Evolutionary conservation across 2,888 invertebrate species (phyloP).

Genomic region (Drosophila kambysellisi): DNA sequence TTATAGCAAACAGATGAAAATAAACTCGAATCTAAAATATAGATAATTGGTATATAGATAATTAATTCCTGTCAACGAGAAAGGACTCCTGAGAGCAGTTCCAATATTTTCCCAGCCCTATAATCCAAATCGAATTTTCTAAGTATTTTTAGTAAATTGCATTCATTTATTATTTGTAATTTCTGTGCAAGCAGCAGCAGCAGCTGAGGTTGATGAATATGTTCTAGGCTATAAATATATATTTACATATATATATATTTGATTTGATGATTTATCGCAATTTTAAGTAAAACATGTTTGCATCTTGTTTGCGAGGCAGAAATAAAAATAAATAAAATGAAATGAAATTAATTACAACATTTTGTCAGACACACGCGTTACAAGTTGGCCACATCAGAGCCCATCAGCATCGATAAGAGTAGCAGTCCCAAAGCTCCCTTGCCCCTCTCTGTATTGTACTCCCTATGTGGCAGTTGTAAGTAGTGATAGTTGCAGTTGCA

Average conservation of each 20-base stretch:
- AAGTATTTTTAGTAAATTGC: background rate
- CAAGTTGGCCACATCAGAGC: constrained; percentile 67
- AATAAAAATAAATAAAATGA: constrained; percentile 31
- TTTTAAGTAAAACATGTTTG: constrained; percentile 63
- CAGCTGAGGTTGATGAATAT: constrained; percentile 8
- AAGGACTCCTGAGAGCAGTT: background rate
- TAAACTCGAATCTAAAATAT: no score
- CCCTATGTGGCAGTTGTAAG: constrained; percentile 35
- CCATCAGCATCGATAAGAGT: constrained; percentile 55
- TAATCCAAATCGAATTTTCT: background rate
- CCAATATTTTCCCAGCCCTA: background rate
- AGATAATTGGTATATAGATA: no score
- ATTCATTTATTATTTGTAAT: background rate
- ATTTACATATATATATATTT: constrained; percentile 2
- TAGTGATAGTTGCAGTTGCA: constrained; percentile 46
- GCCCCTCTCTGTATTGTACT: background rate
- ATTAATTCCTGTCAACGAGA: background rate
- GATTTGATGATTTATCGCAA: constrained; percentile 53
- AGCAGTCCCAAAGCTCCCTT: background rate
- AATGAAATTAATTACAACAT: constrained; percentile 79
- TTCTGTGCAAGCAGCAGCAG: background rate
- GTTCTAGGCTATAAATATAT: background rate
- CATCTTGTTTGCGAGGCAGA: constrained; percentile 17
- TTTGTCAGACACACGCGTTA: constrained; percentile 77
- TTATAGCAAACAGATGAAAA: no score